phyloP scores from a whole-genome alignment of 2,888 invertebrate species.

The Ophion obscuratus region DNA sequence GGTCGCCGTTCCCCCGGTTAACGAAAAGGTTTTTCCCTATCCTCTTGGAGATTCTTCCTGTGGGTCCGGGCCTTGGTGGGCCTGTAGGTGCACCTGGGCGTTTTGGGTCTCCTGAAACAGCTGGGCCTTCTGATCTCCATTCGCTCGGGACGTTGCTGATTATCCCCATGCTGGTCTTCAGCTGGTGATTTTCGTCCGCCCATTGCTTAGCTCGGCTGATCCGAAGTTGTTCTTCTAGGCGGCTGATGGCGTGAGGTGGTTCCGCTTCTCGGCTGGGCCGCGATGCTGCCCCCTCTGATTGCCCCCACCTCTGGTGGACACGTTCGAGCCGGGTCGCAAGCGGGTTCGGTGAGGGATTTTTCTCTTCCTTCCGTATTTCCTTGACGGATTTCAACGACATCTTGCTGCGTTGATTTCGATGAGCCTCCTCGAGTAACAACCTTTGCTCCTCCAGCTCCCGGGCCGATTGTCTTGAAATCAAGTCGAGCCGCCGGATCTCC shows the following conservation, averaged over 20 bases:
- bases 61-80: neutral
- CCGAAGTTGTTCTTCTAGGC: too few species aligned
- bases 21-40: too few species aligned
- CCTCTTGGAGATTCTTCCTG: too few species aligned
- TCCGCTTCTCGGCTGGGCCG: neutral
- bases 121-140: neutral
- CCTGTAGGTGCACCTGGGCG: neutral
- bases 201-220: slow-evolving; percentile 6
- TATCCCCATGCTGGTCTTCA: slow-evolving; percentile 13
- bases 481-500: too few species aligned
- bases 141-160: neutral
- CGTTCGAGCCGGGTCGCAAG: neutral
- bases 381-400: too few species aligned
- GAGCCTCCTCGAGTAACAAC: too few species aligned
- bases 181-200: neutral
- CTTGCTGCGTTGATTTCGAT: too few species aligned
- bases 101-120: neutral
- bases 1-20: neutral
- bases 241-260: too few species aligned
- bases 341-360: too few species aligned
- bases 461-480: too few species aligned
- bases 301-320: slow-evolving; percentile 9
- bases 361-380: too few species aligned
- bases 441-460: too few species aligned
- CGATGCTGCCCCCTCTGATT: neutral